Conservation (phyloP, 2,113 vertebrate species). For the Lasiurus cinereus region DNA sequence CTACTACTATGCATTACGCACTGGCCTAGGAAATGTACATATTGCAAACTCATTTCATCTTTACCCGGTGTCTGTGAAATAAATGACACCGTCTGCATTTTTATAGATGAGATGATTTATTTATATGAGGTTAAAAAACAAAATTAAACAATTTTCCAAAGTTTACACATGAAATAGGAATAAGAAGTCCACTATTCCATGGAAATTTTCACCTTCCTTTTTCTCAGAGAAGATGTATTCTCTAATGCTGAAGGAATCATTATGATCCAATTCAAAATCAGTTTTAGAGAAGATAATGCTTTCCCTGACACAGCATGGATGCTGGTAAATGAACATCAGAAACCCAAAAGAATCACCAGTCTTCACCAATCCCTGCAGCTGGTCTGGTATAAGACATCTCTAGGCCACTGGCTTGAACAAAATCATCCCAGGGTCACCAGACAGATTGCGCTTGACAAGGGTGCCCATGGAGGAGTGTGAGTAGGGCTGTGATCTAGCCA, state of each 20-base stretch:
- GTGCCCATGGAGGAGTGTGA: fast-evolving
- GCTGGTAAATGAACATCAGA: not conserved
- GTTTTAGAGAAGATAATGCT: not conserved
- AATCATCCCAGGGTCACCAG: not conserved
- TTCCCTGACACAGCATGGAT: not conserved
- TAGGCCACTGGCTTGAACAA: constrained; percentile 16
- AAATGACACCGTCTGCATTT: not conserved
- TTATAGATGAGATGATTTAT: not conserved
- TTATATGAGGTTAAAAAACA: not conserved
- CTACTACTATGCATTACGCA: not conserved
- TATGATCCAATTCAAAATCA: not conserved
- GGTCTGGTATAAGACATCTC: not conserved
- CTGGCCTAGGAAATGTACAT: not conserved
- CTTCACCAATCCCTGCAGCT: not conserved
- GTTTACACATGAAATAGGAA: not conserved
- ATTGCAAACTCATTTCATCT: not conserved
- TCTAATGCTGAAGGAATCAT: not conserved
- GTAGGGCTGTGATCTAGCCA: not conserved
- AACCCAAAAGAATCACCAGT: not conserved
- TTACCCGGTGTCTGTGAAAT: not conserved
- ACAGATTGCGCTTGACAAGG: not conserved
- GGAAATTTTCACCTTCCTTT: not conserved
- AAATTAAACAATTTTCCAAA: not conserved
- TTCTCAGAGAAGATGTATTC: not conserved
- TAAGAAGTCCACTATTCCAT: not conserved